These are phyloP conservation scores for Triops cancriformis DNA, from an alignment of 1,140 invertebrate species.

Conservation along the genomic window DNA sequence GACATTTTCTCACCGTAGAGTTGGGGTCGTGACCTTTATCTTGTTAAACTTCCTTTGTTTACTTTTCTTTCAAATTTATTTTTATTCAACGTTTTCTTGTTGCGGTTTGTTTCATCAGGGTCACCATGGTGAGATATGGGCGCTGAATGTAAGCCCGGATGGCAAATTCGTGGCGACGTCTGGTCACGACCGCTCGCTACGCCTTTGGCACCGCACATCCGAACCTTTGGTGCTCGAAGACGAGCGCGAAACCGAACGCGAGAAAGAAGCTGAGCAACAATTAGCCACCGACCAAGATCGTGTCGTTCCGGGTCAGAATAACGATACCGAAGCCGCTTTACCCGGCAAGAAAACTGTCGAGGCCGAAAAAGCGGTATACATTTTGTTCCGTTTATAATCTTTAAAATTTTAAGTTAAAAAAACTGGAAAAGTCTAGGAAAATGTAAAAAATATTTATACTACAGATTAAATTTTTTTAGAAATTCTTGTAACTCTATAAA, in stretches of 20 bases:
- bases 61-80: slow-evolving; percentile 22
- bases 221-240: slow-evolving; percentile 89
- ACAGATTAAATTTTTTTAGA: no score
- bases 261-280: slow-evolving; percentile 57
- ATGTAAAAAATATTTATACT: no score
- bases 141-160: slow-evolving; percentile 66
- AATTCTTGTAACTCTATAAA: no score
- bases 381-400: not conserved
- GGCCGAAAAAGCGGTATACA: slow-evolving; percentile 75
- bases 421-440: no score
- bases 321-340: slow-evolving; percentile 59
- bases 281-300: slow-evolving; percentile 60
- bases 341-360: slow-evolving; percentile 83
- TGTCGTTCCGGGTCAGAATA: slow-evolving; percentile 52
- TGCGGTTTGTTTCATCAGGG: slow-evolving; percentile 44
- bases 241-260: slow-evolving; percentile 73
- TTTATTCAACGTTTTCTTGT: slow-evolving; percentile 13
- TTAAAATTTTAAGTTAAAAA: not conserved
- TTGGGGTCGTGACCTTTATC: slow-evolving; percentile 31
- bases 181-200: slow-evolving; percentile 79
- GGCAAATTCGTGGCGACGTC: slow-evolving; percentile 70
- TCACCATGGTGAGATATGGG: slow-evolving; percentile 68
- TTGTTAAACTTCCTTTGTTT: slow-evolving; percentile 27
- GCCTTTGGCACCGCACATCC: slow-evolving; percentile 76
- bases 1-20: slow-evolving; percentile 29